Base-by-base conservation (phyloP, 2,888 invertebrate species). In the Mystacides longicornis region DNA sequence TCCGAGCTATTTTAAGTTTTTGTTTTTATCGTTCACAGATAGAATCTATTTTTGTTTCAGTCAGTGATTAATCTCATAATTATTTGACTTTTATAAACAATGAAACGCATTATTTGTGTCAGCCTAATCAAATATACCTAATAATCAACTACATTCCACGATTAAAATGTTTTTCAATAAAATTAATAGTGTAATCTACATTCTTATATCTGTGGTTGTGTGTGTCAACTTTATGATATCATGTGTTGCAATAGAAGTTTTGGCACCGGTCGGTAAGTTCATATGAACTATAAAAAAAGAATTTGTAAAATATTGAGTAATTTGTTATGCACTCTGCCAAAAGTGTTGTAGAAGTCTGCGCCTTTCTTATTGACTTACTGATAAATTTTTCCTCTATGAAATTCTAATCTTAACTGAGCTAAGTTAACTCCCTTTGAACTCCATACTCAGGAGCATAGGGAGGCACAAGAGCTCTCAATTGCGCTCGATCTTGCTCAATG, bases 41-140 rank as follows among this genome's bases (percentile, higher is more conserved):
- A 11, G 7, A 20, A 46, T 21, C 46, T 21, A 46, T 46, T 21
- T 46, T 21, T 3, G 20, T 46, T 11, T 5, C 33, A 3, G 65
- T 80, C 79, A 64, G 81, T 19, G 75, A 81, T 0, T 71, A 70
- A 60, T 23, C 48, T n/a, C 56, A 56, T 23, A 56, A 56, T 31
- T 53, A 56, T 19, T 56, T 49, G 52, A 52, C 56, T 9, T 56
- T 53, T 19, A 19, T 4, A 51, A 7, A 11, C 33, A n/a, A 37
- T 27, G 11, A 7, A 5, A 5, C 5, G 11, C 27, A 27, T 27
- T 27, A 27, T 27, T 27, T 27, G n/a, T n/a, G 11, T 27, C 27
- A 11, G 27, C 27, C 11, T 5, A 7, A 5, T 7, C 27, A 27
- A 5, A 7, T 27, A 7, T 11, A 27, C 7, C 37, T 7, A 37